phyloP scores from a whole-genome alignment of 2,797 vertebrate species.

The Mus caroli region DNA sequence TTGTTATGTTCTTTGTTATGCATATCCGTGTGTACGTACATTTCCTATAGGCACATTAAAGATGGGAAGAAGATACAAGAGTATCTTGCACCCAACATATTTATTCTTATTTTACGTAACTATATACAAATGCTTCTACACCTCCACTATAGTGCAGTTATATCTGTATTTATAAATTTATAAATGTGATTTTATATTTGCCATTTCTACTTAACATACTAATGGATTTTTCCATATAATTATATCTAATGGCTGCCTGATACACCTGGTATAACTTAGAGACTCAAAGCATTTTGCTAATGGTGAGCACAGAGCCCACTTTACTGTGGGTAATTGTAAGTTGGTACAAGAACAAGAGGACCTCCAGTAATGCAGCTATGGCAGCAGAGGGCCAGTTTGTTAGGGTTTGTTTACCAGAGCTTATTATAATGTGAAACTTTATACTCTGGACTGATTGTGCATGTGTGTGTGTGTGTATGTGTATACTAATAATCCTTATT shows the following conservation, averaged over 20 bases:
- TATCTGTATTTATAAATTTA: background rate
- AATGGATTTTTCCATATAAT: conserved; percentile 35
- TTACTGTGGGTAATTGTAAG: conserved; percentile 2
- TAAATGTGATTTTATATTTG: conserved; percentile 41
- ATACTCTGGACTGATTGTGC: background rate
- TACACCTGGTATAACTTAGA: background rate
- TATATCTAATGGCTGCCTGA: conserved; percentile 8
- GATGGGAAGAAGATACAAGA: background rate
- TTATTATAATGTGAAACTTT: conserved; percentile 55
- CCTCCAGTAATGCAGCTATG: background rate
- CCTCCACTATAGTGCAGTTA: background rate
- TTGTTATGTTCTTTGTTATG: background rate
- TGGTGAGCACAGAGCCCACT: background rate
- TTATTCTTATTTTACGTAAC: conserved; percentile 32
- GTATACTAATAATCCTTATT: conserved; percentile 27
- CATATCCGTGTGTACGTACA: background rate
- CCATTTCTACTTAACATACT: conserved; percentile 8
- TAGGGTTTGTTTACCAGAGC: conserved; percentile 41
- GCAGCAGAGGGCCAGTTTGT: background rate
- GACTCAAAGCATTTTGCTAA: background rate
- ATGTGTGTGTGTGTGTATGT: conserved; percentile 23
- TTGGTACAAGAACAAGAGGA: background rate
- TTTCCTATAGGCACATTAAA: background rate
- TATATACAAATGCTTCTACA: conserved; percentile 40
- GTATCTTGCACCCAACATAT: conserved; percentile 19